These are phyloP conservation scores for Phlogophora meticulosa DNA, from an alignment of 2,888 invertebrate species.

Conservation along the genomic window DNA sequence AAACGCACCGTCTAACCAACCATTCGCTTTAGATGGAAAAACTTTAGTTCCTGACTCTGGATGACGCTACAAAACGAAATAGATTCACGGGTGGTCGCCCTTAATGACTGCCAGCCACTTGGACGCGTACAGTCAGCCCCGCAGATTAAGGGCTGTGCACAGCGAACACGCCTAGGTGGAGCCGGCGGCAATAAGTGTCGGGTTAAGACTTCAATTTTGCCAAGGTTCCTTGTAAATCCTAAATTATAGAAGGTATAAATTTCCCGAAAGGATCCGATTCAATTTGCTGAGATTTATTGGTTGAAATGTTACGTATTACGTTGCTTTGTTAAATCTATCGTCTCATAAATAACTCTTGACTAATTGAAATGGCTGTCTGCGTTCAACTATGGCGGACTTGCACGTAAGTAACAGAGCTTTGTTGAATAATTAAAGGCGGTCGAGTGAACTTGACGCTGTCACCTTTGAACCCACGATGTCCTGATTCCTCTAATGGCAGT, in stretches of 20 bases:
- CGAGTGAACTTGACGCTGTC: slow-evolving; percentile 11
- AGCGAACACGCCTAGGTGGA: slow-evolving; percentile 31
- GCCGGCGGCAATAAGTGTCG: slow-evolving; percentile 50
- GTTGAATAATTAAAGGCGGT: slow-evolving; percentile 41
- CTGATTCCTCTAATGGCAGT: slow-evolving; percentile 40
- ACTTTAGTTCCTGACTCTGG: slow-evolving; percentile 55
- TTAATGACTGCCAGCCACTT: slow-evolving; percentile 75
- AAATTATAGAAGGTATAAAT: slow-evolving; percentile 44
- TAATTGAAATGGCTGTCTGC: slow-evolving; percentile 24
- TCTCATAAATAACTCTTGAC: slow-evolving; percentile 26
- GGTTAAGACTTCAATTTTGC: slow-evolving; percentile 39
- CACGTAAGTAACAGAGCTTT: slow-evolving; percentile 1
- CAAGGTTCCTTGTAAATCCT: slow-evolving; percentile 33
- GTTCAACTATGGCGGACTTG: background rate
- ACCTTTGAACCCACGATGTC: slow-evolving; percentile 31
- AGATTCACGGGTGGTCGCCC: slow-evolving; percentile 82
- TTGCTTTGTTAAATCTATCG: slow-evolving; percentile 15
- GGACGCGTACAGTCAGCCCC: slow-evolving; percentile 61
- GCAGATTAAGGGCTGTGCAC: slow-evolving; percentile 47
- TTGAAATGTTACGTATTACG: slow-evolving; percentile 20
- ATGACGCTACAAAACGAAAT: slow-evolving; percentile 69
- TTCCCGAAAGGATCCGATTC: slow-evolving; percentile 22
- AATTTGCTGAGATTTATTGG: slow-evolving; percentile 41
- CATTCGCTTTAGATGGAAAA: slow-evolving; percentile 59
- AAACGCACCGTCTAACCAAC: slow-evolving; percentile 45